Conservation (phyloP, 2,797 vertebrate genomes). For the Notolepis coatsorum region DNA sequence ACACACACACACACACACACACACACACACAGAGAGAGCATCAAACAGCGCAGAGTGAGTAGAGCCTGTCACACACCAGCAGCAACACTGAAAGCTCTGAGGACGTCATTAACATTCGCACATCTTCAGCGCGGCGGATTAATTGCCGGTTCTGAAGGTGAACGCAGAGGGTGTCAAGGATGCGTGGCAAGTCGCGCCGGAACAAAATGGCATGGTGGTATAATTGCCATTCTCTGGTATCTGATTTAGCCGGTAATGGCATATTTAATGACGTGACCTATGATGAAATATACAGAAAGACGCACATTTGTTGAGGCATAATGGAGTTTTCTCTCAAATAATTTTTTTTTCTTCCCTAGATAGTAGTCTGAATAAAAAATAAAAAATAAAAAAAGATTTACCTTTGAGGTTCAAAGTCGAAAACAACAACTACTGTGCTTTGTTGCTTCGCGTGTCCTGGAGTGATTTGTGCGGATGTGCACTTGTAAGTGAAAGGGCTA, state of each 20-base stretch:
- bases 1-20: too few relatives aligned
- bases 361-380: neutral
- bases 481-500: neutral
- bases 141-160: slow-evolving; percentile 29
- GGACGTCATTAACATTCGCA: slow-evolving; percentile 34
- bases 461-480: neutral
- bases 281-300: slow-evolving; percentile 5
- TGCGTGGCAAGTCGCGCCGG: slow-evolving; percentile 15
- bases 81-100: slow-evolving; percentile 15
- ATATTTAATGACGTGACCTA: slow-evolving; percentile 9
- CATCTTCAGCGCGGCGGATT: slow-evolving; percentile 1
- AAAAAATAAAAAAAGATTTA: neutral
- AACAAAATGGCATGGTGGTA: slow-evolving; percentile 13
- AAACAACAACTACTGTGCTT: neutral
- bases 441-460: neutral
- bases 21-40: too few relatives aligned
- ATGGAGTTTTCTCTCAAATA: slow-evolving; percentile 15
- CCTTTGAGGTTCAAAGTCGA: too few relatives aligned
- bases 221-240: slow-evolving; percentile 4
- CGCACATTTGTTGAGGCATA: slow-evolving; percentile 2
- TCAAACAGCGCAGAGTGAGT: too few relatives aligned
- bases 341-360: neutral
- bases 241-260: slow-evolving; percentile 23
- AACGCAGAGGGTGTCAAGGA: slow-evolving; percentile 28
- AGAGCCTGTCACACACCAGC: neutral